Percentiles rank a stretch among this genome's conserved stretches.
phyloP scores from a whole-genome alignment of 2,888 invertebrate genomes.

The Limnephilus auricula region DNA sequence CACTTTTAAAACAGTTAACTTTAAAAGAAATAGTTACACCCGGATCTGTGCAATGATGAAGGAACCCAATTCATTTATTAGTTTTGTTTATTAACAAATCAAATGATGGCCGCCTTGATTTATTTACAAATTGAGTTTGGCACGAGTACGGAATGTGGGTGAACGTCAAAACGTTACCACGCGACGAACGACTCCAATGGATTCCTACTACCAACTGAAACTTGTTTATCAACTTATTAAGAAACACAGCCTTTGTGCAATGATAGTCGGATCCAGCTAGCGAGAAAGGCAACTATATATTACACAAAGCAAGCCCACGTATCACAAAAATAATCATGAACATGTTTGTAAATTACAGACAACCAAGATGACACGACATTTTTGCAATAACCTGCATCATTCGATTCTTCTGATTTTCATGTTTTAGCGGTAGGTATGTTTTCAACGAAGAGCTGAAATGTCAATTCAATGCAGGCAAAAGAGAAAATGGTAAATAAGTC shows the following conservation, averaged over 20 bases:
- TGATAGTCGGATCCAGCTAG: neutral
- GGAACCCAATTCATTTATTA: neutral
- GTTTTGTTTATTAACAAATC: neutral
- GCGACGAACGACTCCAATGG: slow-evolving; percentile 42
- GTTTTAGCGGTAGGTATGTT: neutral
- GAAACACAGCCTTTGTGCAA: slow-evolving; percentile 45
- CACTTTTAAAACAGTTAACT: neutral
- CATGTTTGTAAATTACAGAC: neutral
- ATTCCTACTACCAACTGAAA: slow-evolving; percentile 42
- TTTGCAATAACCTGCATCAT: neutral
- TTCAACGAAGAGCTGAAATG: neutral
- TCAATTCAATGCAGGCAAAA: slow-evolving; percentile 15
- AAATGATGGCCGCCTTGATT: neutral
- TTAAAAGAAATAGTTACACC: neutral
- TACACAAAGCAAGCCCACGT: neutral
- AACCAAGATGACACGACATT: neutral
- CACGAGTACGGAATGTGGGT: slow-evolving; percentile 4
- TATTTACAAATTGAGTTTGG: slow-evolving; percentile 25
- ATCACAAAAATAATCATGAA: neutral
- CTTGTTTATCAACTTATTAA: slow-evolving; percentile 51
- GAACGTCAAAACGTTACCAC: slow-evolving; percentile 29
- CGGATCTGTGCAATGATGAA: neutral
- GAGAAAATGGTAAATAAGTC: neutral
- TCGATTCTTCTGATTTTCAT: neutral
- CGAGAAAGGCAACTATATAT: neutral